Base-by-base conservation (phyloP, 2,797 vertebrate species). In the Anabas testudineus region DNA sequence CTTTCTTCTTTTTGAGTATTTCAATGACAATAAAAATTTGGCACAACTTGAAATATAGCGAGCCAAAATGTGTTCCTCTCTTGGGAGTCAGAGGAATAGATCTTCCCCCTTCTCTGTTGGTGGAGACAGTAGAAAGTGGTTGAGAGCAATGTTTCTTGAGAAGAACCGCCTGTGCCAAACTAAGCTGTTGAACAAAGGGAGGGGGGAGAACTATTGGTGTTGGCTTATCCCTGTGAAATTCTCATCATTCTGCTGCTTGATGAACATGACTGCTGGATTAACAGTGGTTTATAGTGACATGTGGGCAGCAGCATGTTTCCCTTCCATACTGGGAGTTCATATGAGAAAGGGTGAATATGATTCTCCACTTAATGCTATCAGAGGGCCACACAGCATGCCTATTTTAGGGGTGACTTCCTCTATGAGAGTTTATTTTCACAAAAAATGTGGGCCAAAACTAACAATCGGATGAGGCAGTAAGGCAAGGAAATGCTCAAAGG, bases 401-500 rank as follows among this genome's bases (percentile, higher is more conserved):
- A 93, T 92, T 94, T 93, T 88, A 85, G 77, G 80, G 90, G 81
- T 83, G 89, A 92, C 90, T 92, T 94, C 91, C 92, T 94, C 90
- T 78, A 80, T 86, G 78, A 89, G 74, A 79, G 93, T 94, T 94
- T 93, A 83, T 94, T 94, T 94, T 92, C 73, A 67, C 84, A 78
- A 67, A 86, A 85, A 82, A 75, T 39, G 56, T 64, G 43, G 63
- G 92, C 94, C 94, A 94, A 93, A 84, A 91, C 78, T 73, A 94
- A 93, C 90, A 95, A 78, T 87, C 57, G 46, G 82, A 87, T 70
- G 81, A 90, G 87, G 84, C 84, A 69, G 79, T 81, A 81, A 74
- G 57, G 71, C 83, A 78, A 77, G 57, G 72, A 65, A 85, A 85
- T 63, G 28, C 80, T 86, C 87, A n/a, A 77, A 85, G 80, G 89